phyloP scores from a whole-genome alignment of 2,113 vertebrate genomes.

The Pyxicephalus adspersus region DNA sequence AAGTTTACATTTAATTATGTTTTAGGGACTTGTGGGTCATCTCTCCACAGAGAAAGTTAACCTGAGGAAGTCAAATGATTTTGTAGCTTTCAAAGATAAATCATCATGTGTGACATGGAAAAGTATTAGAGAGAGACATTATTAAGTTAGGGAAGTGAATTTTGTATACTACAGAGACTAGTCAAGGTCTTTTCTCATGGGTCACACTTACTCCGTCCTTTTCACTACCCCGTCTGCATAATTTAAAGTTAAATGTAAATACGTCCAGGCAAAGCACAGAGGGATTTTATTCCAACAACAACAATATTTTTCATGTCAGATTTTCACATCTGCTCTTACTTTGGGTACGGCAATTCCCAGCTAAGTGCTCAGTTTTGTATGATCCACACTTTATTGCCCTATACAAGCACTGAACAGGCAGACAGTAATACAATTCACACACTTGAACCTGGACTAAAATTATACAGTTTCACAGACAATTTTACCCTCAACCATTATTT shows the following conservation, averaged over 20 bases:
- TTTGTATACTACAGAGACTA: slow-evolving; percentile 26
- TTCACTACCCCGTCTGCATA: slow-evolving; percentile 46
- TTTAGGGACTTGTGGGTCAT: slow-evolving; percentile 37
- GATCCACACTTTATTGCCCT: slow-evolving; percentile 32
- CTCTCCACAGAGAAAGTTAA: slow-evolving; percentile 44
- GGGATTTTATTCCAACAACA: slow-evolving; percentile 31
- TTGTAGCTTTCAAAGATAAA: slow-evolving; percentile 49
- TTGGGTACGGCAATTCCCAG: slow-evolving; percentile 41
- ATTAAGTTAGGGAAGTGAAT: slow-evolving; percentile 34
- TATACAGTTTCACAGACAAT: background rate
- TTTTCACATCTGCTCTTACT: slow-evolving; percentile 52
- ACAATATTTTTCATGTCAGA: slow-evolving; percentile 47
- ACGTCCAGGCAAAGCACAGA: slow-evolving; percentile 30
- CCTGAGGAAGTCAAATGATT: slow-evolving; percentile 36
- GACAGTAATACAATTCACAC: slow-evolving; percentile 5
- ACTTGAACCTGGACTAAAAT: background rate
- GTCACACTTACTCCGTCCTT: slow-evolving; percentile 17
- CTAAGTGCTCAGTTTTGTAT: slow-evolving; percentile 19
- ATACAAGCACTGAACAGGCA: background rate
- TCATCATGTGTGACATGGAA: slow-evolving; percentile 46
- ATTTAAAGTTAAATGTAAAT: slow-evolving; percentile 50
- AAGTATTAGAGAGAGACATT: slow-evolving; percentile 11
- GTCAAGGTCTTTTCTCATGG: slow-evolving; percentile 10
- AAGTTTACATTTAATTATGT: slow-evolving; percentile 48
- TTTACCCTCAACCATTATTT: background rate